These are phyloP conservation scores for Kuschelorhynchus macadamiae DNA, from an alignment of 2,888 invertebrate genomes.

Conservation along the genomic window DNA sequence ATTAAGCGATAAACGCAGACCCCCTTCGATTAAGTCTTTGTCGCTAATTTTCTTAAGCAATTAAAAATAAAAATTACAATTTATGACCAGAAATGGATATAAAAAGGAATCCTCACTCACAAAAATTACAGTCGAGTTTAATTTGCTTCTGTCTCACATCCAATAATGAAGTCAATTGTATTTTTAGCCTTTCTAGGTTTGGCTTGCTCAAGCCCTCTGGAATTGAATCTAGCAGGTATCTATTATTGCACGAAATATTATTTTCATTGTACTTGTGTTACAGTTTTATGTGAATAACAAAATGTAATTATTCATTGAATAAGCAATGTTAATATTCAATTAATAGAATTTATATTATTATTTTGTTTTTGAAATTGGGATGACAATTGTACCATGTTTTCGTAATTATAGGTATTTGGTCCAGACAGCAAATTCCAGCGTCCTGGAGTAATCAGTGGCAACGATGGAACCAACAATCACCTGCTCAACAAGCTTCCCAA, in stretches of 20 bases:
- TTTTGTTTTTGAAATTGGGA: neutral
- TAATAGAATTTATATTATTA: no score
- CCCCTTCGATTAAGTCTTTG: no score
- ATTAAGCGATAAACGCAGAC: neutral
- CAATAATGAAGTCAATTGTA: constrained; percentile 17
- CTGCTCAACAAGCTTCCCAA: neutral
- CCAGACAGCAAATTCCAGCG: neutral
- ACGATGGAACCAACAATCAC: neutral
- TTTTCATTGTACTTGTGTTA: neutral
- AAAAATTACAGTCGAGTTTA: constrained; percentile 8
- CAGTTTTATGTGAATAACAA: neutral
- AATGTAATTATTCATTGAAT: no score
- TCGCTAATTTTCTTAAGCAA: neutral
- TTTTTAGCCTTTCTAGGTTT: constrained; percentile 26
- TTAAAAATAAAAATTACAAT: neutral
- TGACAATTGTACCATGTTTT: no score
- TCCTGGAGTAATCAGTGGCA: neutral
- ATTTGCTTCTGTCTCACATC: neutral
- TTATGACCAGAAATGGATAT: constrained; percentile 5
- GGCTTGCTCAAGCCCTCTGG: constrained; percentile 11
- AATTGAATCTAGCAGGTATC: neutral
- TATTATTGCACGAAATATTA: neutral
- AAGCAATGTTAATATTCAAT: no score
- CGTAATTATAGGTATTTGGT: no score
- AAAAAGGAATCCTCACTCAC: neutral